Conservation (phyloP, 2,888 invertebrate genomes). For the Gerosis bhagava region DNA sequence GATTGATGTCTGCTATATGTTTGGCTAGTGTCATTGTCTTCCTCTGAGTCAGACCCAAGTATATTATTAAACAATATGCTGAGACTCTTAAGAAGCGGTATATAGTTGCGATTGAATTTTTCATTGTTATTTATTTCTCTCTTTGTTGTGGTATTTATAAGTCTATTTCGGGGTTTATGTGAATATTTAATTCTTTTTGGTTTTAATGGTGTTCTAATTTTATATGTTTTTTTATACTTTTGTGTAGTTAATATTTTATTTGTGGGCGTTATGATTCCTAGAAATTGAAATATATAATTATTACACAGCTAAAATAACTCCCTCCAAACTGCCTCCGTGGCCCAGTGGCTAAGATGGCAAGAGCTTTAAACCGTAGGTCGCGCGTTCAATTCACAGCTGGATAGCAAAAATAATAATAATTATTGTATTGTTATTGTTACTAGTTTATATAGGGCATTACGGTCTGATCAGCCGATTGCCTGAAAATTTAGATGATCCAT, state of each 20-base stretch:
- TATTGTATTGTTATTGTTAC: too few species aligned
- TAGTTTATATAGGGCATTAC: too few species aligned
- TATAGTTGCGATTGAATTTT: constrained; percentile 55
- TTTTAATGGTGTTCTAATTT: constrained; percentile 56
- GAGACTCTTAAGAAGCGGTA: constrained; percentile 67
- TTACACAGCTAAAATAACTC: too few species aligned
- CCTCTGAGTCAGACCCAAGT: constrained; percentile 53
- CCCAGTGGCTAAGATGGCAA: too few species aligned
- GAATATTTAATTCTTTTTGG: constrained; percentile 53
- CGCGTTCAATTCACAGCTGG: too few species aligned
- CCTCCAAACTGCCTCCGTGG: too few species aligned
- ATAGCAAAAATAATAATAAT: too few species aligned
- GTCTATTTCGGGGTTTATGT: constrained; percentile 44
- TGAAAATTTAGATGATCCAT: too few species aligned
- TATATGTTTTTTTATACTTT: constrained; percentile 53
- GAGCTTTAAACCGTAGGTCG: too few species aligned
- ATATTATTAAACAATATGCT: constrained; percentile 68
- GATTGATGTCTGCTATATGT: constrained; percentile 21
- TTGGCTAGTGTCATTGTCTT: constrained; percentile 39
- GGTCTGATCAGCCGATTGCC: too few species aligned
- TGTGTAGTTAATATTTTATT: constrained; percentile 46
- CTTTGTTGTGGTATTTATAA: constrained; percentile 53
- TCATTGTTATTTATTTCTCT: constrained; percentile 56
- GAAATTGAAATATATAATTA: constrained; percentile 31
- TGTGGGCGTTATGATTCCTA: constrained; percentile 37